Evolutionary conservation across 1,140 invertebrate species (phyloP), one percentile per base, ranked within the genome.

Genomic region (Thaumetopoea pityocampa): DNA sequence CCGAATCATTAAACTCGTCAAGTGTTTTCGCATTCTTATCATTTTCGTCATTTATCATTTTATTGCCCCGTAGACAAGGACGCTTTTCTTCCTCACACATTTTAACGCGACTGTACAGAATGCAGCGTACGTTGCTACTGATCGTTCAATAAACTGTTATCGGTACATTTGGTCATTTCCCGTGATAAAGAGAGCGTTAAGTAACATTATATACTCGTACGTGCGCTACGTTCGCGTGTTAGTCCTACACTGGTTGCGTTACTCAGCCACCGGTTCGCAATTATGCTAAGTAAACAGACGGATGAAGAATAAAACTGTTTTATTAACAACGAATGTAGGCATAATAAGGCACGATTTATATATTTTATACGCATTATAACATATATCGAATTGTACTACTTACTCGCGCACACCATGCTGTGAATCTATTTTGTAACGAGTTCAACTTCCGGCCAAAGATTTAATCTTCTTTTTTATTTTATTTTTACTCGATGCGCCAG

Each of bases 11-110:
- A n/a, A n/a, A n/a, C n/a, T n/a, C n/a, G n/a, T n/a, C n/a, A n/a
- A n/a, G n/a, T n/a, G n/a, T n/a, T n/a, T n/a, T n/a, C n/a, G n/a
- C n/a, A n/a, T n/a, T n/a, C n/a, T n/a, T n/a, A n/a, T n/a, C n/a
- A n/a, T n/a, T n/a, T n/a, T n/a, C n/a, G n/a, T n/a, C n/a, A 41
- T 27, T 23, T 28, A 29, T 8, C 3, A 4, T 24, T 12, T 36
- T 24, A 36, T 23, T 19, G 5, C 15, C 32, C 28, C 10, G 6
- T 32, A 57, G 32, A 51, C 58, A 62, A 4, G 58, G 58, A 26
- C 48, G 26, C 12, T 30, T 52, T 51, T 62, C 58, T 12, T 62
- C 58, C 24, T 48, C 53, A 36, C 16, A 45, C 58, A 62, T 61
- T 35, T 32, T 56, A 12, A 5, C 2, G 14, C 14, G 5, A 36